Percentiles rank a stretch among this genome's conserved stretches.
phyloP scores from a whole-genome alignment of 2,113 vertebrate genomes.

The Nycticryphes semicollaris region DNA sequence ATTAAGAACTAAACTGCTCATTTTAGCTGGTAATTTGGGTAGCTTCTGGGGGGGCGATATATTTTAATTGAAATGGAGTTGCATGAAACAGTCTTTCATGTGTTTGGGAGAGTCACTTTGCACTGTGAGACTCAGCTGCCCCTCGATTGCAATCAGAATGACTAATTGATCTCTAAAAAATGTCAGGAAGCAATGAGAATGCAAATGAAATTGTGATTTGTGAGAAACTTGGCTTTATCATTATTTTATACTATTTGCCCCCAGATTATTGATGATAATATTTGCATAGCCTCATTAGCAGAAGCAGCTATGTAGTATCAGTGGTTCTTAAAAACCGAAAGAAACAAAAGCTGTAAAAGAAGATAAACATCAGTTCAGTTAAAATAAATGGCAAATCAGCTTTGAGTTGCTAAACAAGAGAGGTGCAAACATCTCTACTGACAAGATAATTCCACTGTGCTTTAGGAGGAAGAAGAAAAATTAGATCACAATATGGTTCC shows the following conservation, averaged over 20 bases:
- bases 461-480: not conserved
- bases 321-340: not conserved
- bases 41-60: not conserved
- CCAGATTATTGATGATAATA: not conserved
- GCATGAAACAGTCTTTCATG: not conserved
- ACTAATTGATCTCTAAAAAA: not conserved
- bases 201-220: not conserved
- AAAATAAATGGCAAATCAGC: not conserved
- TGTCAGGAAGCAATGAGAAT: not conserved
- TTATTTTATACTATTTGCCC: not conserved
- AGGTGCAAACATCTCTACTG: not conserved
- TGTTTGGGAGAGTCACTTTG: not conserved
- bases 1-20: not conserved
- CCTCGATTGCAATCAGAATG: not conserved
- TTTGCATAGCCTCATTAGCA: not conserved
- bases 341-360: not conserved
- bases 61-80: not conserved
- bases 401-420: not conserved
- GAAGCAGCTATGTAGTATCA: not conserved
- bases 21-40: not conserved
- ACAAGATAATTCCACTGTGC: not conserved
- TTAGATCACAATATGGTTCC: not conserved
- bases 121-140: not conserved
- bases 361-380: not conserved
- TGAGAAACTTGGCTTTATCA: not conserved